phyloP scores from a whole-genome alignment of 2,113 vertebrate species.

The Tetrax tetrax region DNA sequence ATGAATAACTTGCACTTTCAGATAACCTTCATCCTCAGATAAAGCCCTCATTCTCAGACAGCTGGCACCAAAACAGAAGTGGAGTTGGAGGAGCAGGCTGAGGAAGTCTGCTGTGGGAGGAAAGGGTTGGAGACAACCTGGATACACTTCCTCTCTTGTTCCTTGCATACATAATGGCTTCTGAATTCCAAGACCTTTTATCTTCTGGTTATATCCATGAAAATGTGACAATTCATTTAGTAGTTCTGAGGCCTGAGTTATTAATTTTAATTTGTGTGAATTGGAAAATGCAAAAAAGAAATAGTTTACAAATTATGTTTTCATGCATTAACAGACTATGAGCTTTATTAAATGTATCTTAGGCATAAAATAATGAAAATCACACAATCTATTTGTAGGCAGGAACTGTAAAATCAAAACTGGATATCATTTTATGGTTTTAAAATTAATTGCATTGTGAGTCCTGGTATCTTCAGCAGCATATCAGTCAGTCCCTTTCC shows the following conservation, averaged over 20 bases:
- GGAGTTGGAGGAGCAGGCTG: neutral
- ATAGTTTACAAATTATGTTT: neutral
- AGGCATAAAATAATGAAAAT: neutral
- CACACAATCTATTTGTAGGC: neutral
- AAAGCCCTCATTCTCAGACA: neutral
- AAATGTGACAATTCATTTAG: neutral
- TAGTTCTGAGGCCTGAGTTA: neutral
- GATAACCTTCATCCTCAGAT: neutral
- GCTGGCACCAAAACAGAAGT: neutral
- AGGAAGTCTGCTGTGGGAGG: neutral
- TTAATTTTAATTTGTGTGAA: neutral
- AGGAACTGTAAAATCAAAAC: neutral
- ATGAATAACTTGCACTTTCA: neutral
- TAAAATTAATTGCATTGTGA: neutral
- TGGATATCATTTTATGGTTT: neutral
- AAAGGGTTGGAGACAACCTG: neutral
- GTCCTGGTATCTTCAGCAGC: neutral
- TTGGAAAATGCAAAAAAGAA: neutral
- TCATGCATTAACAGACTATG: neutral
- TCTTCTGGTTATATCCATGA: neutral
- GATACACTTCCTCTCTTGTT: neutral
- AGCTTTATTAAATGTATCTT: neutral
- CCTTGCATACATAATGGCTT: neutral
- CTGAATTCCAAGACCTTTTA: neutral
- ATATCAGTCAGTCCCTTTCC: neutral